Evolutionary conservation across 2,797 vertebrate genomes (phyloP).

Genomic region (Chloroceryle inda): DNA sequence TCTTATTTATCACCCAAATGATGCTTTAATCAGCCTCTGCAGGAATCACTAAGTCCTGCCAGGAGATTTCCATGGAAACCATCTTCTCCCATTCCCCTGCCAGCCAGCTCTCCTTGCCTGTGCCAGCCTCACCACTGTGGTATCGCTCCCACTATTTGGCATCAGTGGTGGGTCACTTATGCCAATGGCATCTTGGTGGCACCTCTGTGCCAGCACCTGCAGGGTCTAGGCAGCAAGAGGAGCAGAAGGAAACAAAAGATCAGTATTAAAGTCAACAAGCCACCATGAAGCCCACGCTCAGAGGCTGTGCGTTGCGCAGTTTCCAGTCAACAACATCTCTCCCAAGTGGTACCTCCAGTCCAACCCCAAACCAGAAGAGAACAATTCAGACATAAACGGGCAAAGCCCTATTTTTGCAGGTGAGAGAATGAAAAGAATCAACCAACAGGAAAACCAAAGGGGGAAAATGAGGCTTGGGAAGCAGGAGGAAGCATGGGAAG

Average conservation of each 20-base stretch:
- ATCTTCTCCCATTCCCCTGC: accelerated
- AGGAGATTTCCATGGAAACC: background rate
- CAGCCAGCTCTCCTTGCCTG: background rate
- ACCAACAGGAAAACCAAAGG: background rate
- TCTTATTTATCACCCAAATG: background rate
- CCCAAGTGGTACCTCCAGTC: background rate
- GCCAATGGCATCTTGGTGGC: background rate
- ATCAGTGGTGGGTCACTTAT: background rate
- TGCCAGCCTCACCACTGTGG: background rate
- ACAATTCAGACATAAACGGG: background rate
- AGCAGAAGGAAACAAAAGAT: background rate
- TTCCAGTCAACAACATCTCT: background rate
- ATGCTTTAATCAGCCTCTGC: background rate
- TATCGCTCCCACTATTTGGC: background rate
- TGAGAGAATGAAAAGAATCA: background rate
- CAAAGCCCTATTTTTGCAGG: background rate
- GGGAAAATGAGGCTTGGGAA: background rate
- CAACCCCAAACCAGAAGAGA: background rate
- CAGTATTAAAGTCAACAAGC: background rate
- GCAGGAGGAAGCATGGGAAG: background rate
- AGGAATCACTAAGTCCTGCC: background rate
- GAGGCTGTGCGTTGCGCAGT: background rate
- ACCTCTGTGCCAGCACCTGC: background rate
- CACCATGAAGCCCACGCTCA: background rate
- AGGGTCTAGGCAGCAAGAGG: background rate